Evolutionary conservation across 2,888 invertebrate genomes (phyloP).

Genomic region (Thera britannica): DNA sequence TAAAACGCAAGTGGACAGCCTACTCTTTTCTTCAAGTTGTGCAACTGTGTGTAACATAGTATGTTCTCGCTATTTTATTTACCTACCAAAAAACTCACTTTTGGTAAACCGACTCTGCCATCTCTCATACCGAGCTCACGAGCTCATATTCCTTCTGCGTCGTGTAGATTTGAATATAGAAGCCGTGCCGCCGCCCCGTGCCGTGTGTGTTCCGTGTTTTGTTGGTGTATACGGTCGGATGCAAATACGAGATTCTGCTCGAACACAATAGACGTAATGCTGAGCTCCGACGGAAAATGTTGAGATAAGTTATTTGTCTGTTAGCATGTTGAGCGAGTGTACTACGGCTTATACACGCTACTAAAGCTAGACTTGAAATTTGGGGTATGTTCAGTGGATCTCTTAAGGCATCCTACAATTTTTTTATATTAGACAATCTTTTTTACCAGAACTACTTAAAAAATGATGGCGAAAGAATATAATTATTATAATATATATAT

Average conservation of each 20-base stretch:
- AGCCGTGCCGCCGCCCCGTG: conserved; percentile 4
- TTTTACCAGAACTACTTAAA: background rate
- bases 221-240: conserved; percentile 64
- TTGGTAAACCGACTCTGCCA: too few relatives aligned
- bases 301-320: conserved; percentile 75
- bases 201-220: conserved; percentile 40
- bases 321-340: conserved; percentile 60
- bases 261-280: conserved; percentile 72
- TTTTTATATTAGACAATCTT: background rate
- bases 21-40: too few relatives aligned
- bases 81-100: too few relatives aligned
- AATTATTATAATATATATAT: too few relatives aligned
- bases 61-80: too few relatives aligned
- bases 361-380: conserved; percentile 38
- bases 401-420: background rate
- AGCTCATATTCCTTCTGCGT: too few relatives aligned
- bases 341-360: conserved; percentile 36
- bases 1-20: too few relatives aligned
- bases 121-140: too few relatives aligned
- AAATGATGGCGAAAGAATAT: too few relatives aligned
- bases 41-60: too few relatives aligned
- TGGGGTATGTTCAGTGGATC: background rate
- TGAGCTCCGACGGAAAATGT: conserved; percentile 71
- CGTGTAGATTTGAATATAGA: background rate
- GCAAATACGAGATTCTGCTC: conserved; percentile 75